Base-by-base conservation (phyloP, 2,113 vertebrate genomes). In the Onychostoma macrolepis region DNA sequence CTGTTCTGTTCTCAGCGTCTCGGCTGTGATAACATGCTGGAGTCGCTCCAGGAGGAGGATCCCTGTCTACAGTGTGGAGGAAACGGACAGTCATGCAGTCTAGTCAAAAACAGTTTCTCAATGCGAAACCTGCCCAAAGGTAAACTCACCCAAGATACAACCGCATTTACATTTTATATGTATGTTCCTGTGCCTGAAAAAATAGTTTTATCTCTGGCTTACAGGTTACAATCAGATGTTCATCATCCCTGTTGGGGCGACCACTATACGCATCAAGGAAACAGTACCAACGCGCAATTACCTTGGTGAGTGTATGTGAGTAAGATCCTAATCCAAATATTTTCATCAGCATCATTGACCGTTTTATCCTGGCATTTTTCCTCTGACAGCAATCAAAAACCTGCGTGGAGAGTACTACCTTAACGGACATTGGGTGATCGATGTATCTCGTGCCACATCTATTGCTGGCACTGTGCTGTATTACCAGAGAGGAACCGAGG, bases 191-290 rank as follows among this genome's bases (percentile, higher is more conserved):
- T 61, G 7, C 4, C 36, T 50, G 30, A 26, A 77, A 21, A 4
- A 15, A 10, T 8, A 4, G 5, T 15, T 58, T 26, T 50, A 8
- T 15, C 13, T 78, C 43, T 83, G 5, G 48, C 38, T 85, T 24
- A 36, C 87, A 99, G 98, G 98, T 90, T 99, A 99, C 93, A 99
- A 98, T 93, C 97, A 97, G 91, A 97, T 99, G 87, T 95, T 99
- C 86, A 93, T 96, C 86, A 95, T 99, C 81, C 98, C 98, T 0
- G 79, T 92, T 43, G 97, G 98, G 82, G 97, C 98, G 50, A 99
- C 96, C 13, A 97, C 95, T 88, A 96, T 99, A 86, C 95, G 41
- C 80, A 96, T 99, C 74, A 95, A 95, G 90, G 98, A 99, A 87
- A 94, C 92, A 0, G 92, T 92, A 0, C 94, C 98, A n/a, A 96